phyloP scores from a whole-genome alignment of 2,888 invertebrate species.

The Drosophila quinaria region DNA sequence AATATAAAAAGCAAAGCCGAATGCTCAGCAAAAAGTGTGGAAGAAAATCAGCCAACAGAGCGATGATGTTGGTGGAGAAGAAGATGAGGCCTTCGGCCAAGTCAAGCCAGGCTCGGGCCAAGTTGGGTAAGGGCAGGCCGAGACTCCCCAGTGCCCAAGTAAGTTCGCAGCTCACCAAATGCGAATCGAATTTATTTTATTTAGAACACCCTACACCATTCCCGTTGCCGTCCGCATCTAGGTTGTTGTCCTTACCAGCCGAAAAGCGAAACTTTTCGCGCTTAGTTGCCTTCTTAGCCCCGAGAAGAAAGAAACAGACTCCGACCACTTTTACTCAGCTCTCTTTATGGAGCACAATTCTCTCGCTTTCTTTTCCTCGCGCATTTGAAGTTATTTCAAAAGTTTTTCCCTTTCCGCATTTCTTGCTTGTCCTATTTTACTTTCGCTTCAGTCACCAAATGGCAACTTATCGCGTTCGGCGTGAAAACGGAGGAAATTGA shows the following conservation, averaged over 20 bases:
- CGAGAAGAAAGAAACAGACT: constrained; percentile 30
- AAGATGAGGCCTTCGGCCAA: constrained; percentile 33
- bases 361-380: constrained; percentile 23
- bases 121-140: constrained; percentile 4
- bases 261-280: constrained; percentile 79
- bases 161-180: constrained; percentile 56
- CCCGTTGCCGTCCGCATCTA: constrained; percentile 23
- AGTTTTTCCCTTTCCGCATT: constrained; percentile 49
- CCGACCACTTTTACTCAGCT: constrained; percentile 49
- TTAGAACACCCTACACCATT: constrained; percentile 60
- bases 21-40: constrained; percentile 41
- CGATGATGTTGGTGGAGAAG: constrained; percentile 45
- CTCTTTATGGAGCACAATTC: constrained; percentile 56
- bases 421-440: constrained; percentile 35
- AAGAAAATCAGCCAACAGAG: constrained; percentile 29
- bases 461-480: constrained; percentile 64
- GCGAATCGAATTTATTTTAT: constrained; percentile 80
- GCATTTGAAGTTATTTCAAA: constrained; percentile 72
- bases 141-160: constrained; percentile 25
- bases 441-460: constrained; percentile 56
- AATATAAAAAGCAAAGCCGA: constrained; percentile 17
- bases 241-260: constrained; percentile 42
- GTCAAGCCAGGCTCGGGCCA: background rate
- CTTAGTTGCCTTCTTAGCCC: constrained; percentile 63
- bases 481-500: constrained; percentile 69